Evolutionary conservation across 2,888 invertebrate genomes (phyloP), one percentile per base, ranked within the genome.

Genomic region (Melanostoma scalare): DNA sequence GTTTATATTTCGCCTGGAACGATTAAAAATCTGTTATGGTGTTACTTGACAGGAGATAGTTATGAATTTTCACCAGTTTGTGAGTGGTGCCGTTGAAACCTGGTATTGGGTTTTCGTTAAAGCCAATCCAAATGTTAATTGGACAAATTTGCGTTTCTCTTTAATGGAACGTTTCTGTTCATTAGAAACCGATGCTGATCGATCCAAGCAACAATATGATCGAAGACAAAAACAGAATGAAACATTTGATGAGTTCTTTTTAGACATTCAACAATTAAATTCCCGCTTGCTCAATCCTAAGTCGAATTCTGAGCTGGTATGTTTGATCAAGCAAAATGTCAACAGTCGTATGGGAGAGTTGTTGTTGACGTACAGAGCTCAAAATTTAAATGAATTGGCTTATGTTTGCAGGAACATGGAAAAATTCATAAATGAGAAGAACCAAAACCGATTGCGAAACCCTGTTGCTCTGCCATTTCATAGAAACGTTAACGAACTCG

Each of bases 31-130:
- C 30, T 56, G 56, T 30, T 56, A 56, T 4, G 6, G 6, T 6
- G 31, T 36, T 9, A 5, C 40, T 1, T 58, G 40, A 36, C 2
- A 38, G 3, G 55, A 56, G 6, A 56, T 56, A 1, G 40, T 42
- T 1, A 2, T 58, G 6, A 31, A 40, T n/a, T 58, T 58, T 6
- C 40, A 58, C 20, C 56, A 58, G 3, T 58, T 58, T n/a, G 40
- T 58, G 0, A 4, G 10, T 8, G 56, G 42, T 1, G 1, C 30
- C 1, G 55, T 56, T 1, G 55, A 38, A 2, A 38, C 4, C 3
- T 56, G 56, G 56, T 58, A 2, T 9, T 58, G 56, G 42, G n/a
- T 42, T 0, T 42, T 4, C 9, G 3, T 58, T 0, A 42, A 42
- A 42, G 0, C 31, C 4, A 58, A 58, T n/a, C 56, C 56, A 2